Base-by-base conservation (phyloP, 2,888 invertebrate genomes). In the Apodemia zela region DNA sequence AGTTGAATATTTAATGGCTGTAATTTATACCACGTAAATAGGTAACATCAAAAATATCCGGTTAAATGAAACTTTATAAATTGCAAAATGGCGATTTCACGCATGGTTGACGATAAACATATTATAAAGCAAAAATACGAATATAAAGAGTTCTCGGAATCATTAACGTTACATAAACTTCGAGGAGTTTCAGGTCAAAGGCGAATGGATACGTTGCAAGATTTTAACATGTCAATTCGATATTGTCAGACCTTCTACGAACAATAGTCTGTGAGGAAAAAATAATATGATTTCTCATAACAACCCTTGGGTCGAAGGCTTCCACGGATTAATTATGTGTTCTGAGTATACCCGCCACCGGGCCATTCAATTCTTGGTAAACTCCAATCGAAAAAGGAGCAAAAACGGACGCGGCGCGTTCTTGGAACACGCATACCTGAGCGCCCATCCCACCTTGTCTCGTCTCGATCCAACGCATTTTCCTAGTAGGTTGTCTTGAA, bases 291-390 rank as follows among this genome's bases (percentile, higher is more conserved):
- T 89, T 87, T 89, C 89, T 89, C 83, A 84, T 84, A 87, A 85
- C 89, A 87, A 86, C 87, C 90, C 87, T 87, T 77, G 83, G 82
- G 82, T 86, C 73, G 87, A 80, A 91, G 90, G 90, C 87, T 89
- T 90, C 90, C 85, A 85, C 85, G 90, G 90, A 90, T 90, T 90
- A 90, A 91, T 90, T 91, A 91, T 84, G 87, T 82, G 88, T 91
- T 91, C 90, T 84, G 84, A 87, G 90, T 91, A 91, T 87, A 82
- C 73, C 85, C 85, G 87, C 89, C 89, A 88, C 88, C 89, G 85
- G 87, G 85, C 87, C 87, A 85, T 88, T 85, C 84, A 85, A 80
- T 91, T 91, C 90, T 89, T 73, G 78, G 90, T 91, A 90, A 85
- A 86, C 82, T 87, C 80, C 84, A 88, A 88, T 88, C 89, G 88